These are phyloP conservation scores for Cacoxenus indagator DNA, from an alignment of 2,888 invertebrate species.

Conservation along the genomic window DNA sequence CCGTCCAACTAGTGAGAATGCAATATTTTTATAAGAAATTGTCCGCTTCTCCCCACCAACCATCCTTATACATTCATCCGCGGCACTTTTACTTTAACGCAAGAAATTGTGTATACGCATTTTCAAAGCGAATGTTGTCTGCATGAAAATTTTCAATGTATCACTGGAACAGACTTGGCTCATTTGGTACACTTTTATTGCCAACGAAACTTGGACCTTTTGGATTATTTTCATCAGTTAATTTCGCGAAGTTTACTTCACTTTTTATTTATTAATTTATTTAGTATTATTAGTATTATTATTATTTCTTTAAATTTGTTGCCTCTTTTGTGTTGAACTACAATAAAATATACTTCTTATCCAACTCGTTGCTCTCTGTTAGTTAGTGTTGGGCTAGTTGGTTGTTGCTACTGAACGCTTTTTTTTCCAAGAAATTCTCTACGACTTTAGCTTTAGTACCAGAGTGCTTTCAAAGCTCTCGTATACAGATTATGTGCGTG, in stretches of 20 bases:
- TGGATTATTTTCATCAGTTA: too few relatives aligned
- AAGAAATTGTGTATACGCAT: slow-evolving; percentile 45
- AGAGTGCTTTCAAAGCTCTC: neutral
- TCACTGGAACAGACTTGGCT: neutral
- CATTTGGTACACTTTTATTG: neutral
- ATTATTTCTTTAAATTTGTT: neutral
- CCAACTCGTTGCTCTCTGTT: slow-evolving; percentile 3
- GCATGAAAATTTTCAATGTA: neutral
- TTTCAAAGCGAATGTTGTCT: slow-evolving; percentile 14
- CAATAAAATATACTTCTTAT: neutral
- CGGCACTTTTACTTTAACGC: slow-evolving; percentile 35
- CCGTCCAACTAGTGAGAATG: neutral
- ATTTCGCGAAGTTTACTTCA: too few relatives aligned
- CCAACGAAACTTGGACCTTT: neutral
- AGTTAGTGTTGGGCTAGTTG: too few relatives aligned
- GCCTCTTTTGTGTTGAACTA: neutral
- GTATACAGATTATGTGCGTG: slow-evolving; percentile 4
- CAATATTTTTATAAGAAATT: neutral
- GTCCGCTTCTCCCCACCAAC: neutral
- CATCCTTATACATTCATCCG: slow-evolving; percentile 22
- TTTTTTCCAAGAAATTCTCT: neutral
- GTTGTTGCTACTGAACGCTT: slow-evolving; percentile 5
- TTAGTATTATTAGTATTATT: too few relatives aligned
- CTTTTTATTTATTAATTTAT: too few relatives aligned
- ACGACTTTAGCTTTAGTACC: neutral